phyloP scores from a whole-genome alignment of 2,888 invertebrate species.

The Diadromus collaris region DNA sequence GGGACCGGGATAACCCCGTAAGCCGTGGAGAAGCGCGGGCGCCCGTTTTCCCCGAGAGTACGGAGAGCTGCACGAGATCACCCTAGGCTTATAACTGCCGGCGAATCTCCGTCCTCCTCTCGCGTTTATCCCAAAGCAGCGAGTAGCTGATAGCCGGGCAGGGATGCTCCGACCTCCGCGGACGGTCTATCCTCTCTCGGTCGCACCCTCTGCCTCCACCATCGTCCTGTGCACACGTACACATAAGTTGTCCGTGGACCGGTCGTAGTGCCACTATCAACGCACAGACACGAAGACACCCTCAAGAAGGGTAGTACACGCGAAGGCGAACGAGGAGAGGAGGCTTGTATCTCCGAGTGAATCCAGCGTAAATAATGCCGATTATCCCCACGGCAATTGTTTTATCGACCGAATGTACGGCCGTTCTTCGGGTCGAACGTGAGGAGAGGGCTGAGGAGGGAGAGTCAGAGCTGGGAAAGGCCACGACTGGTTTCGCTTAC shows the following conservation, averaged over 20 bases:
- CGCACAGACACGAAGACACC: conserved; percentile 9
- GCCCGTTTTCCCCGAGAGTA: conserved; percentile 41
- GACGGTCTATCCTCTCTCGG: conserved; percentile 57
- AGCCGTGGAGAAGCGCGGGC: conserved; percentile 69
- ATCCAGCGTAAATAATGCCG: conserved; percentile 80
- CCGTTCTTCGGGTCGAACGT: conserved; percentile 37
- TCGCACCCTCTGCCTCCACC: conserved; percentile 42
- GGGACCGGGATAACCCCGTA: conserved; percentile 72
- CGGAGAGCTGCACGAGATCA: conserved; percentile 73
- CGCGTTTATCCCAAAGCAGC: conserved; percentile 43
- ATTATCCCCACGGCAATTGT: conserved; percentile 80
- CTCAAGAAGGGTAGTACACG: conserved; percentile 34
- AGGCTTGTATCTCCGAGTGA: conserved; percentile 73
- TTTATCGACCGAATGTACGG: conserved; percentile 76
- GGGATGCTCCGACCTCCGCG: conserved; percentile 56
- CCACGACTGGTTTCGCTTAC: background rate
- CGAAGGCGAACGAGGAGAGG: conserved; percentile 36
- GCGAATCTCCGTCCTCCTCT: conserved; percentile 63
- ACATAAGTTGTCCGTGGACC: conserved; percentile 27
- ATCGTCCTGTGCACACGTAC: conserved; percentile 26
- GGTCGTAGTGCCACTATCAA: conserved; percentile 50
- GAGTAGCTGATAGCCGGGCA: conserved; percentile 31
- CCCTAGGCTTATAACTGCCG: conserved; percentile 76
- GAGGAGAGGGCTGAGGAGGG: conserved; percentile 31
- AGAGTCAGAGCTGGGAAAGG: conserved; percentile 44